Percentiles rank a stretch among this genome's conserved stretches.
Evolutionary conservation across 2,888 invertebrate species (phyloP).

Genomic region (Dendrolimus pini): DNA sequence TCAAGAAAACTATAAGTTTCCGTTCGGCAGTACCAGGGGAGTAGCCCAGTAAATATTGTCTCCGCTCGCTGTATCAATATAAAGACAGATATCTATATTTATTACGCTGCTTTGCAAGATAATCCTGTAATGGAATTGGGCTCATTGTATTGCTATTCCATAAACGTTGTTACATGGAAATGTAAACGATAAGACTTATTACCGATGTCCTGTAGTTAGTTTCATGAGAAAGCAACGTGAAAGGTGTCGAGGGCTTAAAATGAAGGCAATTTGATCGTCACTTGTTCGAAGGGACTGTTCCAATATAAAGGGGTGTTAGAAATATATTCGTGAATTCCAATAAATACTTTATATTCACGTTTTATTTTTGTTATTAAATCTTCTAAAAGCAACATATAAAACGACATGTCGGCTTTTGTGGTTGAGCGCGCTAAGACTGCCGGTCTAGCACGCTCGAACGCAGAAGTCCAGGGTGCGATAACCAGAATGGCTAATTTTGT

Average conservation of each 20-base stretch:
- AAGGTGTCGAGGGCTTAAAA: slow-evolving; percentile 23
- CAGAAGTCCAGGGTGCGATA: too few species aligned
- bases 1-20: slow-evolving; percentile 76
- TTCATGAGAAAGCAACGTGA: not conserved
- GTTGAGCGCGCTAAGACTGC: too few species aligned
- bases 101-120: slow-evolving; percentile 62
- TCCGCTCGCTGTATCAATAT: slow-evolving; percentile 65
- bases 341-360: too few species aligned
- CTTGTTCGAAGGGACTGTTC: not conserved
- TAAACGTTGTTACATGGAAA: slow-evolving; percentile 11
- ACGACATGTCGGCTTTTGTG: too few species aligned
- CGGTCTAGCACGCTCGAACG: too few species aligned
- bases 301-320: not conserved
- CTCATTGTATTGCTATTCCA: slow-evolving; percentile 46
- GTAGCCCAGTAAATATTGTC: slow-evolving; percentile 74
- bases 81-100: slow-evolving; percentile 70
- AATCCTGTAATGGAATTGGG: slow-evolving; percentile 71
- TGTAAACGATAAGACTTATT: not conserved
- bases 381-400: too few species aligned
- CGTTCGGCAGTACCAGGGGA: slow-evolving; percentile 72
- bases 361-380: too few species aligned
- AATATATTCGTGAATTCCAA: too few species aligned
- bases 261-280: slow-evolving; percentile 57
- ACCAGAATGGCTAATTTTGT: too few species aligned
- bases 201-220: not conserved